These are phyloP conservation scores for Sphaeramia orbicularis DNA, from an alignment of 2,797 vertebrate genomes.

Conservation along the genomic window DNA sequence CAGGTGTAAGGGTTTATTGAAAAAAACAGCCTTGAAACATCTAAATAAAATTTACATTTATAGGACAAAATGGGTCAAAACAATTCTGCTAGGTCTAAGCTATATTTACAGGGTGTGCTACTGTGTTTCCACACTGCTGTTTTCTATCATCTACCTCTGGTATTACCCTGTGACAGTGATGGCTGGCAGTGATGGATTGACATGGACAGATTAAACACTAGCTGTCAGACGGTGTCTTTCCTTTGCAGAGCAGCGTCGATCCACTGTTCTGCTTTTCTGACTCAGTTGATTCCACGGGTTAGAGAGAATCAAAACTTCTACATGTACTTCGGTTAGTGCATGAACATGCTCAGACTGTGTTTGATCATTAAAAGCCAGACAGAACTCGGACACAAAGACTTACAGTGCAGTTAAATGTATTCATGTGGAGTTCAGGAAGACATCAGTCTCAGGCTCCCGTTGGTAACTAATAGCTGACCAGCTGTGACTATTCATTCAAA, in stretches of 20 bases:
- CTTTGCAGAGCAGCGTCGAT: slow-evolving; percentile 40
- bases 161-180: slow-evolving; percentile 35
- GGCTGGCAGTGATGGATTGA: slow-evolving; percentile 65
- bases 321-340: slow-evolving; percentile 60
- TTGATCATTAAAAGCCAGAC: slow-evolving; percentile 51
- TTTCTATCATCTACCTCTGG: slow-evolving; percentile 35
- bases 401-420: slow-evolving; percentile 22
- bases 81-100: slow-evolving; percentile 10
- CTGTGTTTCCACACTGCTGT: slow-evolving; percentile 35
- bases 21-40: slow-evolving; percentile 1
- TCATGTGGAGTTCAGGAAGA: slow-evolving; percentile 22
- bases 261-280: slow-evolving; percentile 40
- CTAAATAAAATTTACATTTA: not conserved
- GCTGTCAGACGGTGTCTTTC: slow-evolving; percentile 57
- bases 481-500: slow-evolving; percentile 27
- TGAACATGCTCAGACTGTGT: slow-evolving; percentile 49
- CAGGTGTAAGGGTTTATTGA: not conserved
- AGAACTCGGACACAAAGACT: slow-evolving; percentile 24
- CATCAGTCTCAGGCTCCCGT: slow-evolving; percentile 18
- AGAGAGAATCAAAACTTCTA: slow-evolving; percentile 55
- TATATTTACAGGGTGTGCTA: slow-evolving; percentile 14
- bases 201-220: slow-evolving; percentile 65
- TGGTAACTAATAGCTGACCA: slow-evolving; percentile 13
- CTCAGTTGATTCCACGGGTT: slow-evolving; percentile 56
- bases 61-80: not conserved